Percentiles rank a stretch among this genome's conserved stretches.
Conservation (phyloP, 2,797 vertebrate genomes). For the Potorous gilbertii region DNA sequence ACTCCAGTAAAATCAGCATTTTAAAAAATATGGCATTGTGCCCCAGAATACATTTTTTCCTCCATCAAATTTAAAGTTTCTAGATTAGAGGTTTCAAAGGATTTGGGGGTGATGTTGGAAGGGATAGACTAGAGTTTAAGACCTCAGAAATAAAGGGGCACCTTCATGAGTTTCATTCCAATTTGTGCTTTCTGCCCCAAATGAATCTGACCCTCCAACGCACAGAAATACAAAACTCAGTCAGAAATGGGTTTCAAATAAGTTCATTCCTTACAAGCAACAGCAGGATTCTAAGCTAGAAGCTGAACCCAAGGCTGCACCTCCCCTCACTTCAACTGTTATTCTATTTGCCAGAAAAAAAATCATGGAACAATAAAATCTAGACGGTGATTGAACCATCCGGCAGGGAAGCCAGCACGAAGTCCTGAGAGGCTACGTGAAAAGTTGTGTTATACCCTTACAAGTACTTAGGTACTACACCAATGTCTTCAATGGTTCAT, state of each 20-base stretch:
- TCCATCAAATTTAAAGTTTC: constrained; percentile 75
- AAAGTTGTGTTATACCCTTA: background rate
- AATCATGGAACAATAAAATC: background rate
- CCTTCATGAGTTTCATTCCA: constrained; percentile 48
- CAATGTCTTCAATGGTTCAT: background rate
- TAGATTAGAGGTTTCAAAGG: constrained; percentile 16
- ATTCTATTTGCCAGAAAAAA: background rate
- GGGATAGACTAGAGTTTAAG: background rate
- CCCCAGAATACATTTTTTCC: constrained; percentile 54
- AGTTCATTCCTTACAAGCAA: background rate
- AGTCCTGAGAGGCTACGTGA: background rate
- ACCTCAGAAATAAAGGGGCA: constrained; percentile 59
- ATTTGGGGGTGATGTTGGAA: background rate
- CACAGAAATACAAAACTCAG: background rate
- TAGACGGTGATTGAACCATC: background rate
- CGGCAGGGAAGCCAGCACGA: background rate
- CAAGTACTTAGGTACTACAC: background rate
- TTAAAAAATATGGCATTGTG: constrained; percentile 74
- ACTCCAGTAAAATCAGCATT: constrained; percentile 77
- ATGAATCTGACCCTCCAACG: constrained; percentile 44
- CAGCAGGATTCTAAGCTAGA: background rate
- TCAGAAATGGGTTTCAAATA: background rate
- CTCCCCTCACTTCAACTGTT: background rate
- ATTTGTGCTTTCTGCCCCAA: constrained; percentile 39
- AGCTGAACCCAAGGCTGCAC: background rate